These are phyloP conservation scores for Bos indicus DNA, from an alignment of 2,113 vertebrate species.

Conservation along the genomic window DNA sequence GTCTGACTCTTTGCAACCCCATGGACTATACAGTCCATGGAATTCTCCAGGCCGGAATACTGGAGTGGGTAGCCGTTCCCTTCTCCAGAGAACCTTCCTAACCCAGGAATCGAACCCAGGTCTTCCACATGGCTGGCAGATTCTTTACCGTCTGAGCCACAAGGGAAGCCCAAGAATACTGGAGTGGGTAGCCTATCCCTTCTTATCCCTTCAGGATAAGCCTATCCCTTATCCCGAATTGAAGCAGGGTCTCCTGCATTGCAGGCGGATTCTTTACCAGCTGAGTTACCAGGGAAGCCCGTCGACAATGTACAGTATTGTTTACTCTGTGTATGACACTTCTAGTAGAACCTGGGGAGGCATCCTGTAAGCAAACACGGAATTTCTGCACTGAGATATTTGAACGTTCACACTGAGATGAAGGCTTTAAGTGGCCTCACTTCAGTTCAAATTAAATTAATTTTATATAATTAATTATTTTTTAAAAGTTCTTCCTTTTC, in stretches of 20 bases:
- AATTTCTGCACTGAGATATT: neutral
- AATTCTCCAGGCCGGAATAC: neutral
- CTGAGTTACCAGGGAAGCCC: neutral
- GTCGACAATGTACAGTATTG: neutral
- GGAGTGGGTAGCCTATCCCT: neutral
- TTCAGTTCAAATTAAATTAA: slow-evolving; percentile 4
- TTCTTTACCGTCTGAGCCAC: neutral
- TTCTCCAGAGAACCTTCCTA: neutral
- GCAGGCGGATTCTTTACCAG: neutral
- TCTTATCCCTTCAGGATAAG: neutral
- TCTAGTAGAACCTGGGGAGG: neutral
- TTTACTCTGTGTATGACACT: neutral
- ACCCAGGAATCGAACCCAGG: neutral
- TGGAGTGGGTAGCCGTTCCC: neutral
- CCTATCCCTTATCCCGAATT: neutral
- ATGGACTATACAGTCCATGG: neutral
- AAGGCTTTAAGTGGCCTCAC: neutral
- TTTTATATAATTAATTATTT: neutral
- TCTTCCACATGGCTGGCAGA: neutral
- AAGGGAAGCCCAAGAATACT: neutral
- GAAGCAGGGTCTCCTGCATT: neutral
- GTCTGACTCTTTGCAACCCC: neutral
- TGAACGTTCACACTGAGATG: neutral
- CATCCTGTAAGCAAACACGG: neutral
- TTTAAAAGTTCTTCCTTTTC: neutral